A percentile compares a stretch with the other conserved stretches of the same genome.
Conservation (phyloP, 2,797 vertebrate genomes). For the Lindbergichthys nudifrons region DNA sequence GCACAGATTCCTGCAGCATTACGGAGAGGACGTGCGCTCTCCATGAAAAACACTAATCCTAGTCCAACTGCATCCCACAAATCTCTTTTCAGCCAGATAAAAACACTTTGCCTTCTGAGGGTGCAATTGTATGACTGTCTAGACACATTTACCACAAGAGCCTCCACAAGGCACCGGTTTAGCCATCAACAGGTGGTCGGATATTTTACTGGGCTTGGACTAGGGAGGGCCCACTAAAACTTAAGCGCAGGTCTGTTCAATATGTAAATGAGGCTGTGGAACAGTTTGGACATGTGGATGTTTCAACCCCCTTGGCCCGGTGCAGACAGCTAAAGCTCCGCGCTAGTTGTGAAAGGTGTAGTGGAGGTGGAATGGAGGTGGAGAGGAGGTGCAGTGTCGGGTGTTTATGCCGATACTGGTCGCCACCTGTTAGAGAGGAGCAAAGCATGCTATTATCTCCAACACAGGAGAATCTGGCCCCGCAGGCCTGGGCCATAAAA, state of each 20-base stretch:
- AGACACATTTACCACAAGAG: constrained; percentile 69
- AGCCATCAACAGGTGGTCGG: constrained; percentile 77
- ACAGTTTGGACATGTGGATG: constrained; percentile 64
- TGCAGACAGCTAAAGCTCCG: constrained; percentile 40
- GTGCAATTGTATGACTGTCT: constrained; percentile 68
- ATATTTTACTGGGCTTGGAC: constrained; percentile 76
- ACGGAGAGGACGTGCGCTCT: constrained; percentile 43
- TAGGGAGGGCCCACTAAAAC: constrained; percentile 64
- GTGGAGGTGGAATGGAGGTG: constrained; percentile 35
- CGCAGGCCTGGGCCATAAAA: constrained; percentile 82
- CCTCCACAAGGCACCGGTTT: constrained; percentile 55
- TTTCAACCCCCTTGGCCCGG: constrained; percentile 19
- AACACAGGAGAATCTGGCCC: constrained; percentile 83
- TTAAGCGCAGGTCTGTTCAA: constrained; percentile 63
- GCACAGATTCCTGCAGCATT: constrained; percentile 62
- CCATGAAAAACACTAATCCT: constrained; percentile 63
- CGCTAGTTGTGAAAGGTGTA: constrained; percentile 47
- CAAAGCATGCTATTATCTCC: constrained; percentile 85
- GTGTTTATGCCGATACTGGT: constrained; percentile 78
- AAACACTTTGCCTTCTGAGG: constrained; percentile 59
- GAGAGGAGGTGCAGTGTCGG: constrained; percentile 61
- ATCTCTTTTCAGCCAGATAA: constrained; percentile 56
- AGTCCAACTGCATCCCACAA: constrained; percentile 58
- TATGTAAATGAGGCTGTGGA: constrained; percentile 46
- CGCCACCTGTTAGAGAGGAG: constrained; percentile 83